These are phyloP conservation scores for Noctua fimbriata DNA, from an alignment of 2,888 invertebrate genomes.

Conservation along the genomic window DNA sequence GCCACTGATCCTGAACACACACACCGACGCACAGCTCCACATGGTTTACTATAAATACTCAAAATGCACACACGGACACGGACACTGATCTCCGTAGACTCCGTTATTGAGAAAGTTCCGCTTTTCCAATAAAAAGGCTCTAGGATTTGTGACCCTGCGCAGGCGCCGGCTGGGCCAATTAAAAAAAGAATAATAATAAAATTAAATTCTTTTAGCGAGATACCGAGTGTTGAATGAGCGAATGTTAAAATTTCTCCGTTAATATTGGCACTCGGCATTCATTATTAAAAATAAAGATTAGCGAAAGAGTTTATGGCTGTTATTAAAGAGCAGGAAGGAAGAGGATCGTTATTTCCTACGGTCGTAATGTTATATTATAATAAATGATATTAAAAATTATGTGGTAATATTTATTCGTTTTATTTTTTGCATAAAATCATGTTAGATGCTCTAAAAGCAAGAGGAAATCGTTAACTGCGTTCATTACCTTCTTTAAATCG, in stretches of 20 bases:
- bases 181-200: conserved; percentile 17
- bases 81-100: conserved; percentile 69
- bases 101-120: conserved; percentile 86
- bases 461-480: conserved; percentile 50
- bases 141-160: conserved; percentile 57
- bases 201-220: conserved; percentile 18
- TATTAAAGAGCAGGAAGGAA: conserved; percentile 66
- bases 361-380: conserved; percentile 46
- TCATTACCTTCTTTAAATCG: too few relatives aligned
- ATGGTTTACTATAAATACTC: conserved; percentile 69
- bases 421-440: conserved; percentile 34
- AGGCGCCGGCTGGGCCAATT: conserved; percentile 47
- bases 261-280: conserved; percentile 35
- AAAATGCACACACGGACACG: conserved; percentile 69
- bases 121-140: conserved; percentile 78
- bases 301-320: conserved; percentile 57
- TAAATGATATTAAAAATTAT: conserved; percentile 55
- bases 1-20: conserved; percentile 89
- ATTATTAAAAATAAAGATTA: conserved; percentile 58
- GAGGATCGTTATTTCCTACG: conserved; percentile 60
- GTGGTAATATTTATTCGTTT: conserved; percentile 40
- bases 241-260: conserved; percentile 38
- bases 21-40: conserved; percentile 72
- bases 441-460: conserved; percentile 35
- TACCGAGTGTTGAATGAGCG: conserved; percentile 29